Base-by-base conservation (phyloP, 2,888 invertebrate species). In the Seira sanloemensis region DNA sequence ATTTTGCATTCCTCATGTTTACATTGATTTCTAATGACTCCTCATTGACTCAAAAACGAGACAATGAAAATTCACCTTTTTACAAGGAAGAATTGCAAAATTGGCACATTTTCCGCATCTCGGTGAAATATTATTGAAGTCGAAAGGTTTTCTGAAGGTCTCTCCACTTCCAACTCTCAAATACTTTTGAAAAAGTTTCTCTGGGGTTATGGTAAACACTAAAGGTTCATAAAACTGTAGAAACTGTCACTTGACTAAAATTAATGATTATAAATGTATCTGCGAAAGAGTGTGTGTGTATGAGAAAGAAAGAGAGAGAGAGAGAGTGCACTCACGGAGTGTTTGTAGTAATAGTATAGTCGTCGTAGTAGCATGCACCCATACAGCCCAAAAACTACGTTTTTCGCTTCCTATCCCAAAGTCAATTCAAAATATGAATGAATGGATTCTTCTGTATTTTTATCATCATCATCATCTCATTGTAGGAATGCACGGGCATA, bases 231-330 rank as follows among this genome's bases (percentile, higher is more conserved):
- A 81, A 80, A 80, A 67, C 66, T 72, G 79, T 73, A 66, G 62
- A 73, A 80, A 81, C 81, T 81, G 81, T 81, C 81, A 81, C 75
- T 75, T 54, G 75, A 81, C 37, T 81, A 81, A 81, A 81, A 81
- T 81, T 81, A 81, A 81, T 81, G 81, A 81, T 81, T 75, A 81
- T 81, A 81, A 37, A 77, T 77, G 77, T 77, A 77, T 77, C 27
- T 37, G 37, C 7, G 37, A 37, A 12, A 37, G 37, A 37, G 5
- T 5, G 37, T 37, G 37, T 5, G n/a, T n/a, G n/a, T n/a, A n/a
- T n/a, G n/a, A n/a, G n/a, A n/a, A n/a, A n/a, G n/a, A n/a, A n/a
- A n/a, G n/a, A n/a, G n/a, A n/a, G n/a, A n/a, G n/a, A n/a, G n/a
- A n/a, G n/a, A n/a, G n/a, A n/a, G n/a, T n/a, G n/a, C n/a, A n/a